phyloP scores from a whole-genome alignment of 1,140 invertebrate genomes.

The Rhyacophila brunnea region DNA sequence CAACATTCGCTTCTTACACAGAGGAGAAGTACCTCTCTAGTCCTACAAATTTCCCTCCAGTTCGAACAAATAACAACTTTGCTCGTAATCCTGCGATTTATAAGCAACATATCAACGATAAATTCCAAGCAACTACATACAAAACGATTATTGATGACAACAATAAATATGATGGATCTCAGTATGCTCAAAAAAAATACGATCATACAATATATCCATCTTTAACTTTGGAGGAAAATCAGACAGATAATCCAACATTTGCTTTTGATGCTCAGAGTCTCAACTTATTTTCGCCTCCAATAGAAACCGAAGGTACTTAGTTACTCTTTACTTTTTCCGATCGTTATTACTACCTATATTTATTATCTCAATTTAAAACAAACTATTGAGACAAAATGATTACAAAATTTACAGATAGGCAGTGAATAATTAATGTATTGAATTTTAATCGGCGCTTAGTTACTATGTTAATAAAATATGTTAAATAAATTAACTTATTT shows the following conservation, averaged over 20 bases:
- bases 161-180: constrained; percentile 20
- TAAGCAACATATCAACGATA: constrained; percentile 33
- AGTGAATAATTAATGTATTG: too few relatives aligned
- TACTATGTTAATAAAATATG: too few relatives aligned
- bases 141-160: constrained; percentile 25
- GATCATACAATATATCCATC: constrained; percentile 32
- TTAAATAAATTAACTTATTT: constrained; percentile 3
- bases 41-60: constrained; percentile 16
- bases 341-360: too few relatives aligned
- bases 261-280: constrained; percentile 29
- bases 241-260: constrained; percentile 31
- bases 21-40: constrained; percentile 28
- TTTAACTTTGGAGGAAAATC: constrained; percentile 20
- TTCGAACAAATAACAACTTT: constrained; percentile 21
- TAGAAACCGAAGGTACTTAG: constrained; percentile 68
- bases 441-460: too few relatives aligned
- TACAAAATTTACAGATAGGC: too few relatives aligned
- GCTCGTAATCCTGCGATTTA: constrained; percentile 25
- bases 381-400: too few relatives aligned
- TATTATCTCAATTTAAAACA: too few relatives aligned
- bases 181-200: constrained; percentile 30
- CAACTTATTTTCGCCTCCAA: constrained; percentile 62
- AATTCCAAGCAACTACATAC: constrained; percentile 32
- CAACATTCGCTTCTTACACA: constrained; percentile 24
- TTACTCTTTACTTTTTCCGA: too few relatives aligned